A percentile compares a stretch with the other conserved stretches of the same genome.
These are phyloP conservation scores for Goniozus legneri DNA, from an alignment of 1,140 invertebrate species.

Conservation along the genomic window DNA sequence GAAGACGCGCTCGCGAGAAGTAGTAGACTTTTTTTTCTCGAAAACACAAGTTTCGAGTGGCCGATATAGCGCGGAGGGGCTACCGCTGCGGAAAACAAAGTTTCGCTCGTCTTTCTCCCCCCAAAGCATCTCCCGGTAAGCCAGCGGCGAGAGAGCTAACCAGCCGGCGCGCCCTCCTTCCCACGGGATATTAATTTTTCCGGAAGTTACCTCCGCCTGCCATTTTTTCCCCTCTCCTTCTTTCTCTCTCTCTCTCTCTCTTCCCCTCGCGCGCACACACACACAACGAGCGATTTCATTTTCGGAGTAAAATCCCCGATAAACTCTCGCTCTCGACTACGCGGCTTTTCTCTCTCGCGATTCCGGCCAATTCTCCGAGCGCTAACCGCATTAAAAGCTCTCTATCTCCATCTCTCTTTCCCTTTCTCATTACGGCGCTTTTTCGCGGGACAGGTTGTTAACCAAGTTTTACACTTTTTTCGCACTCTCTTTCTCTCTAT, in stretches of 20 bases:
- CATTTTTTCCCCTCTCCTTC: neutral
- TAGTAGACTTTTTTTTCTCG: too few species aligned
- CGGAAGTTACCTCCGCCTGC: conserved; percentile 30
- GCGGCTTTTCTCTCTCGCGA: conserved; percentile 12
- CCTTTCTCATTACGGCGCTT: neutral
- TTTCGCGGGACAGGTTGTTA: neutral
- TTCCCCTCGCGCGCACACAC: conserved; percentile 1
- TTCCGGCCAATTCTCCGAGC: neutral
- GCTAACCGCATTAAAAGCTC: conserved; percentile 25
- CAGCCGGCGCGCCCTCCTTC: conserved; percentile 29
- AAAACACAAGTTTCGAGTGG: too few species aligned
- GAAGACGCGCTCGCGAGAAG: too few species aligned
- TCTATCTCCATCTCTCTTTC: neutral
- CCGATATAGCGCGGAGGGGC: too few species aligned
- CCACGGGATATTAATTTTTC: conserved; percentile 42
- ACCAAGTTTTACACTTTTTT: conserved; percentile 16
- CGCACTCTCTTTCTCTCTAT: conserved; percentile 19
- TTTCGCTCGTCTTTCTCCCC: conserved; percentile 25
- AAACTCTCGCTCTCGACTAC: too few species aligned
- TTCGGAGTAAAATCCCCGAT: conserved; percentile 14
- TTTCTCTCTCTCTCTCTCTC: neutral
- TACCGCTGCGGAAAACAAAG: conserved; percentile 30
- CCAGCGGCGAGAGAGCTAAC: conserved; percentile 20
- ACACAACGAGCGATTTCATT: conserved; percentile 23
- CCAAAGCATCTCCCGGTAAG: neutral